Conservation (phyloP, 2,797 vertebrate genomes). For the Aythya fuligula region DNA sequence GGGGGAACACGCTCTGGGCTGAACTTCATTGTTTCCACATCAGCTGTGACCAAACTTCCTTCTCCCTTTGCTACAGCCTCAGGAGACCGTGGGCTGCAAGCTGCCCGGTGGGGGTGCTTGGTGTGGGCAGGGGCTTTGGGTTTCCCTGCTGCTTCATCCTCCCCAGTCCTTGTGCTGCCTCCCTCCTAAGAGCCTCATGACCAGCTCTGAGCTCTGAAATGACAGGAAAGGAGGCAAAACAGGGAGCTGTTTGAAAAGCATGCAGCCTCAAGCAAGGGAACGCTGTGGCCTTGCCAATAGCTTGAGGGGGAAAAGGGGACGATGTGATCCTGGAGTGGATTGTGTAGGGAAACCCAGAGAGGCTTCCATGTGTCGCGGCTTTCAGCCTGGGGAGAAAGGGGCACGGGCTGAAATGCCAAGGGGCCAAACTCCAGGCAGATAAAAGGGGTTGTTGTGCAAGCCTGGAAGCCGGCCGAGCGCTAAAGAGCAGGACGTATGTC, state of each 20-base stretch:
- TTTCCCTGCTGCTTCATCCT: not conserved
- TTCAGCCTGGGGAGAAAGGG: not conserved
- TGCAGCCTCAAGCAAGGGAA: not conserved
- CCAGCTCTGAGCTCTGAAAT: not conserved
- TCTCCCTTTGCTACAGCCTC: not conserved
- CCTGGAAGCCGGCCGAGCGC: not conserved
- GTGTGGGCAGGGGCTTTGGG: not conserved
- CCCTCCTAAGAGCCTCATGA: not conserved
- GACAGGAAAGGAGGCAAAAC: not conserved
- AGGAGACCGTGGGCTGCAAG: not conserved
- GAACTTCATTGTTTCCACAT: not conserved
- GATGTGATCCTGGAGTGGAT: not conserved
- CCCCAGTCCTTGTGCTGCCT: not conserved
- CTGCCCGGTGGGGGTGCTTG: accelerated
- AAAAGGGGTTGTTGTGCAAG: not conserved
- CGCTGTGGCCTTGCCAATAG: not conserved
- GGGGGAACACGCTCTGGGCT: not conserved
- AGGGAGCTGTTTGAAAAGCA: not conserved
- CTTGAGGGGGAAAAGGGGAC: not conserved
- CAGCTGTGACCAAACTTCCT: not conserved
- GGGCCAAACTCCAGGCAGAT: slow-evolving; percentile 9
- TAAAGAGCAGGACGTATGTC: not conserved
- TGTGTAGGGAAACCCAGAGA: not conserved
- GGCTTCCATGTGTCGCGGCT: not conserved
- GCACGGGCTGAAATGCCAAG: not conserved